These are phyloP conservation scores for Hypanus sabinus DNA, from an alignment of 2,113 vertebrate genomes.

Conservation along the genomic window DNA sequence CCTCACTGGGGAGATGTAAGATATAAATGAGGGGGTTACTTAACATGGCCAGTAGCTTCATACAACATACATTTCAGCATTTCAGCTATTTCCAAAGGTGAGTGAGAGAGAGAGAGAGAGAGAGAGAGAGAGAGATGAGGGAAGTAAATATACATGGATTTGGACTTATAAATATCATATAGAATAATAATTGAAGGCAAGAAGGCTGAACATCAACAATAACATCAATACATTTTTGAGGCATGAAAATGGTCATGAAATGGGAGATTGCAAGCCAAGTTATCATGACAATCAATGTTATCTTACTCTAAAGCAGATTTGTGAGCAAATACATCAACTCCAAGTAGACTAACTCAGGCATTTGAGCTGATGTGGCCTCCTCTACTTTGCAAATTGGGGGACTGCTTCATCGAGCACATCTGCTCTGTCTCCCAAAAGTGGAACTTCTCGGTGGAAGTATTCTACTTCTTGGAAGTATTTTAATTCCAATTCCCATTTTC, in stretches of 20 bases:
- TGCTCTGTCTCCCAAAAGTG: no score
- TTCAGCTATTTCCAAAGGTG: conserved; percentile 15
- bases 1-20: conserved; percentile 16
- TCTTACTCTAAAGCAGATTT: background rate
- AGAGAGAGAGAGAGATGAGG: background rate
- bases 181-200: background rate
- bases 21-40: conserved; percentile 11
- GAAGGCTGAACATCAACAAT: background rate
- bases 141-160: background rate
- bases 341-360: background rate
- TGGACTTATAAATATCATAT: conserved; percentile 10
- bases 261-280: background rate
- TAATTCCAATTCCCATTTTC: no score
- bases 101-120: no score
- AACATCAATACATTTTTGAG: conserved; percentile 7
- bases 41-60: conserved; percentile 3
- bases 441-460: no score
- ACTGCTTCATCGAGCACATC: no score
- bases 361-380: background rate
- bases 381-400: no score
- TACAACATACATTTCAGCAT: background rate
- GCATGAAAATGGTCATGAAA: conserved; percentile 4
- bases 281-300: background rate
- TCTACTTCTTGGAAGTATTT: no score
- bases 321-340: background rate